Percentiles rank a stretch among this genome's conserved stretches.
These are phyloP conservation scores for Crematogaster levior DNA, from an alignment of 2,888 invertebrate species.

Conservation along the genomic window DNA sequence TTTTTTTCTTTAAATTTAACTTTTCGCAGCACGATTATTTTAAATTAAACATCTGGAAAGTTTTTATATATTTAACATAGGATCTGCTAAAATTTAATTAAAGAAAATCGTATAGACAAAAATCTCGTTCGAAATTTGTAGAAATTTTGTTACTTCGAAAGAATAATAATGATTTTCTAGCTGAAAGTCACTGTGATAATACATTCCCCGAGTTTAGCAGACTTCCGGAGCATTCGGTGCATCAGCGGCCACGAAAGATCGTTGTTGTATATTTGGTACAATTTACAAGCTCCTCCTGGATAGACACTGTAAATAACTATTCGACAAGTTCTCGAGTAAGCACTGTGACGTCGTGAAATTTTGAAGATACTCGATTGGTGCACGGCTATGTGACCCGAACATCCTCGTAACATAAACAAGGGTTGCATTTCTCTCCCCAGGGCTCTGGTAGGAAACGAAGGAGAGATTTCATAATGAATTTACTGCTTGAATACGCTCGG, in stretches of 20 bases:
- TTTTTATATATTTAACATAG: background rate
- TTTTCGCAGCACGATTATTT: background rate
- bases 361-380: constrained; percentile 69
- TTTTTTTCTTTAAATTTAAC: background rate
- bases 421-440: constrained; percentile 61
- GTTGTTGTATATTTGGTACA: constrained; percentile 18
- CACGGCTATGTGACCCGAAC: constrained; percentile 58
- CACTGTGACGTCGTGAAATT: constrained; percentile 67
- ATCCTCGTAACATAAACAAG: constrained; percentile 77
- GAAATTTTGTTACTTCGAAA: background rate
- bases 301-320: constrained; percentile 24
- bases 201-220: background rate
- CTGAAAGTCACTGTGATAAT: background rate
- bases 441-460: constrained; percentile 56
- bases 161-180: background rate
- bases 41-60: background rate
- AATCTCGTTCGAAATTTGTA: background rate
- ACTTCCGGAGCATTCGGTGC: background rate
- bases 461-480: constrained; percentile 66
- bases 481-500: constrained; percentile 70
- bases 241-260: constrained; percentile 9
- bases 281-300: constrained; percentile 35
- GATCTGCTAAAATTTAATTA: constrained; percentile 5
- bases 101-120: background rate
- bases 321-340: constrained; percentile 48